phyloP scores from a whole-genome alignment of 2,797 vertebrate species.

The Fistularia commersonii region DNA sequence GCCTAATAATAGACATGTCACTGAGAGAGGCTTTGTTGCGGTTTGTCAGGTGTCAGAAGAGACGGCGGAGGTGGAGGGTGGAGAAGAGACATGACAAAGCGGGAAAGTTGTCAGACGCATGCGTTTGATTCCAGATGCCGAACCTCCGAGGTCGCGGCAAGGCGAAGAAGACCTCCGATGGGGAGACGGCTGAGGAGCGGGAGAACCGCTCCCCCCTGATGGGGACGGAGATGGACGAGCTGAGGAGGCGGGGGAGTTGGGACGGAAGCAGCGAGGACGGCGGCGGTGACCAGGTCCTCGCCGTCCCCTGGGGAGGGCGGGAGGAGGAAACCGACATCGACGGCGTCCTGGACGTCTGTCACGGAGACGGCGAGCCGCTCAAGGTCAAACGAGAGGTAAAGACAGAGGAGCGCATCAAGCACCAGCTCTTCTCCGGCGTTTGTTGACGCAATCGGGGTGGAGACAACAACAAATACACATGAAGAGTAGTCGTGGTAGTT shows the following conservation, averaged over 20 bases:
- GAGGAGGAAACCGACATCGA: slow-evolving; percentile 61
- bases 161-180: slow-evolving; percentile 59
- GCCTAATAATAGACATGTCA: slow-evolving; percentile 70
- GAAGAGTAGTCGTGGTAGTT: slow-evolving; percentile 7
- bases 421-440: slow-evolving; percentile 73
- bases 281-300: slow-evolving; percentile 27
- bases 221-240: slow-evolving; percentile 64
- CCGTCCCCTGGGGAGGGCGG: slow-evolving; percentile 33
- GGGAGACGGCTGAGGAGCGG: slow-evolving; percentile 53
- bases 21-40: slow-evolving; percentile 56
- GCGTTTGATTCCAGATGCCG: slow-evolving; percentile 70
- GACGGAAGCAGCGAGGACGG: slow-evolving; percentile 36
- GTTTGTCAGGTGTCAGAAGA: slow-evolving; percentile 67
- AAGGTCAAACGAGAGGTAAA: slow-evolving; percentile 43
- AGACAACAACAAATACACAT: background rate
- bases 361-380: slow-evolving; percentile 17
- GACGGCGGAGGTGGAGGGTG: slow-evolving; percentile 28
- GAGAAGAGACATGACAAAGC: slow-evolving; percentile 33
- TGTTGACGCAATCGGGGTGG: slow-evolving; percentile 56
- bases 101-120: slow-evolving; percentile 45
- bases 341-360: slow-evolving; percentile 45
- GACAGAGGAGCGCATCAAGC: slow-evolving; percentile 56
- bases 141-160: slow-evolving; percentile 74
- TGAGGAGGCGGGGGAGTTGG: slow-evolving; percentile 36
- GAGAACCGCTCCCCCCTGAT: slow-evolving; percentile 54